These are phyloP conservation scores for Laupala kohalensis DNA, from an alignment of 1,140 invertebrate genomes.

Conservation along the genomic window DNA sequence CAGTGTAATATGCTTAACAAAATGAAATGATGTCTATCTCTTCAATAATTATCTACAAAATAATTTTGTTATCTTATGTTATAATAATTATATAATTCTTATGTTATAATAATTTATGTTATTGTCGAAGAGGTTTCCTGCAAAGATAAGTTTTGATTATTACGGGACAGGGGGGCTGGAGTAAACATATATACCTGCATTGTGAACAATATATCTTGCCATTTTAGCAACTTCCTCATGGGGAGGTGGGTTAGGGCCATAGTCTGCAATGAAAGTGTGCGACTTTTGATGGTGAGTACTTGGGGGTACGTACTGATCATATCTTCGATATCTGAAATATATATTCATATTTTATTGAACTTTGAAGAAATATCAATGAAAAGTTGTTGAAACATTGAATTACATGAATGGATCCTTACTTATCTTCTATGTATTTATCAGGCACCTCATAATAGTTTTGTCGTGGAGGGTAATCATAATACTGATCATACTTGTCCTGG, in stretches of 20 bases:
- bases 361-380: background rate
- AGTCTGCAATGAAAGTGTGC: background rate
- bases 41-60: no score
- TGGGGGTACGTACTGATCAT: background rate
- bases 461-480: background rate
- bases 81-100: no score
- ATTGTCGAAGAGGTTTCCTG: no score
- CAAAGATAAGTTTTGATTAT: no score
- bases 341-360: background rate
- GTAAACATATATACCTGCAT: no score
- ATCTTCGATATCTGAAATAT: background rate
- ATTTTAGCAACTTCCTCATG: slow-evolving; percentile 30
- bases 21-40: no score
- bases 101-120: no score
- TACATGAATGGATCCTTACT: no score
- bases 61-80: no score
- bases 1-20: no score
- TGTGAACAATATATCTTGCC: slow-evolving; percentile 38
- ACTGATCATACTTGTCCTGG: background rate
- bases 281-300: background rate
- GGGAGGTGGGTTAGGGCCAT: slow-evolving; percentile 23
- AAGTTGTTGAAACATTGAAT: no score
- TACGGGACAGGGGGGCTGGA: no score
- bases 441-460: background rate
- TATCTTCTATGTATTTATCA: background rate